Percentiles rank a stretch among this genome's conserved stretches.
Conservation (phyloP, 2,797 vertebrate species). For the Argya squamiceps region DNA sequence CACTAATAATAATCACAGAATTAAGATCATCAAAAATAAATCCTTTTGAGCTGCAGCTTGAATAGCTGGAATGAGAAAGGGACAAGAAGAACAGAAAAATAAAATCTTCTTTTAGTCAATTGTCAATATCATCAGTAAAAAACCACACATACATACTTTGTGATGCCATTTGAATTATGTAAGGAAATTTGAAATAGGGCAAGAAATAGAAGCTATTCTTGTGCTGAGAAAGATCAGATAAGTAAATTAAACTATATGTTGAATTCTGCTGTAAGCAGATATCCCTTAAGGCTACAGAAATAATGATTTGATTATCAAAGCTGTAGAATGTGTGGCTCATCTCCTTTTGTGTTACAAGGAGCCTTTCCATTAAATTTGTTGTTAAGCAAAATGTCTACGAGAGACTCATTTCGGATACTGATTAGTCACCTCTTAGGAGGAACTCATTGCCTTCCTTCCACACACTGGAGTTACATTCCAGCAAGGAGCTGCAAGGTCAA, state of each 20-base stretch:
- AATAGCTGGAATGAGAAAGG: background rate
- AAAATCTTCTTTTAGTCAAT: background rate
- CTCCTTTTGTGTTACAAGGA: constrained; percentile 45
- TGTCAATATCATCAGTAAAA: constrained; percentile 48
- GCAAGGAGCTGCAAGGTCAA: constrained; percentile 24
- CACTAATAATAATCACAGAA: constrained; percentile 58
- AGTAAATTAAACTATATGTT: constrained; percentile 71
- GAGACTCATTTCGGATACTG: constrained; percentile 30
- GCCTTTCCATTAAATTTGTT: constrained; percentile 57
- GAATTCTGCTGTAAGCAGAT: constrained; percentile 64
- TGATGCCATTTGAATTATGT: constrained; percentile 52
- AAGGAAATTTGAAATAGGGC: constrained; percentile 60
- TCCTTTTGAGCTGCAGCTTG: constrained; percentile 35
- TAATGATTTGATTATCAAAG: constrained; percentile 72
- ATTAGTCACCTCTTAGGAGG: constrained; percentile 27
- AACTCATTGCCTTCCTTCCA: background rate
- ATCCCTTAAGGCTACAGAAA: constrained; percentile 68
- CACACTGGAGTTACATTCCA: background rate
- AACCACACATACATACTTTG: background rate
- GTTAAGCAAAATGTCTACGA: constrained; percentile 43
- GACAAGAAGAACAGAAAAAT: background rate
- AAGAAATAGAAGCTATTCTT: constrained; percentile 64
- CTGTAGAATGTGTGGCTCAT: constrained; percentile 37
- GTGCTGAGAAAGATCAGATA: constrained; percentile 60
- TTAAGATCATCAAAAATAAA: constrained; percentile 52